These are phyloP conservation scores for Rhyacichthys aspro DNA, from an alignment of 2,797 vertebrate species.

Conservation along the genomic window DNA sequence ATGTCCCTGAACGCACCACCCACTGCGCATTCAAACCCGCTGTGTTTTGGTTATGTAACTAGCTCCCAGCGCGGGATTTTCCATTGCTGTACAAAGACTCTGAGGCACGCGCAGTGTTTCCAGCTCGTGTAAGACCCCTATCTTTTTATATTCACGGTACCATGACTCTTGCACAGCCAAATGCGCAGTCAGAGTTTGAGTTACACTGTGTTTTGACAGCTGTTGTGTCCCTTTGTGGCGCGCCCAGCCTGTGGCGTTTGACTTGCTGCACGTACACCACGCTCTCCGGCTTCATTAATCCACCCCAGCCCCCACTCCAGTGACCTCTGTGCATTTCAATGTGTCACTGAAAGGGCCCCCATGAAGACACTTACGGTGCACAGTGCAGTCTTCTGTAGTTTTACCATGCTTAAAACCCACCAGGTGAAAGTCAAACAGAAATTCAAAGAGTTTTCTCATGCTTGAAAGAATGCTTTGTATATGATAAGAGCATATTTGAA, in stretches of 20 bases:
- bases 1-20: too few species aligned
- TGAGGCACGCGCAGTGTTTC: conserved; percentile 1
- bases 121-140: background rate
- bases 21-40: conserved; percentile 14
- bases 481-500: too few species aligned
- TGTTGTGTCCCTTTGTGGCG: conserved; percentile 47
- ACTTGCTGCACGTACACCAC: conserved; percentile 59
- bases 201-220: conserved; percentile 16
- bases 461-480: too few species aligned
- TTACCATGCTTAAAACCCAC: too few species aligned
- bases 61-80: conserved; percentile 22
- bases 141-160: background rate
- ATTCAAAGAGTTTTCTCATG: too few species aligned
- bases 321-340: conserved; percentile 29
- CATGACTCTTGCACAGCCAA: background rate
- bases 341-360: too few species aligned
- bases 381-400: too few species aligned
- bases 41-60: conserved; percentile 54
- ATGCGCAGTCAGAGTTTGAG: conserved; percentile 1
- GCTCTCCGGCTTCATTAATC: conserved; percentile 16
- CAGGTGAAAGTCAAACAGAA: too few species aligned
- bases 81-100: conserved; percentile 23
- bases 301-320: conserved; percentile 5
- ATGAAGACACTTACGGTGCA: too few species aligned
- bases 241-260: background rate